Base-by-base conservation (phyloP, 2,888 invertebrate genomes). In the Synergus umbraculus region DNA sequence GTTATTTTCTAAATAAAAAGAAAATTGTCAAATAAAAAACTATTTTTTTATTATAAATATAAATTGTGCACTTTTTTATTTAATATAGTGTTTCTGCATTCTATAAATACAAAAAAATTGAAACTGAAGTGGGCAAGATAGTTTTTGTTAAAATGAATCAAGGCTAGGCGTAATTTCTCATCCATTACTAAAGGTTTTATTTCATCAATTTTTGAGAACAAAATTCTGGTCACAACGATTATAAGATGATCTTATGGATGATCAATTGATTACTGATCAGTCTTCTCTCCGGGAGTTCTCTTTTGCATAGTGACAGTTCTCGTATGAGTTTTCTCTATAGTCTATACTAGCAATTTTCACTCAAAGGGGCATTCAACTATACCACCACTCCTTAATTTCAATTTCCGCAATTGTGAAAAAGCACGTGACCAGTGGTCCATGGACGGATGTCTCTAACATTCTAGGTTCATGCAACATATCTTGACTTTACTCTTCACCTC, bases 361-460 rank as follows among this genome's bases (percentile, higher is more conserved):
- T 22, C 29, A 9, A 63, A 63, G 63, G 29, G 63, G 29, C 29
- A 63, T 63, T 63, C 18, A 63, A 63, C 29, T 63, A 54, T 29
- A 63, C 63, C 63, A 63, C 63, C 63, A 63, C 63, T 22, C 63
- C 13, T 29, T n/a, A 66, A 66, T 43, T 41, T 41, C 12, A 54
- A 54, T 73, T 73, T 73, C 73, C 73, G 54, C 29, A 10, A 10
- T n/a, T 18, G 18, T 66, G 43, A 66, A 66, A 66, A 66, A 66
- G 18, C 41, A 66, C 43, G 41, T 63, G 29, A 43, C n/a, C 43
- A 5, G 41, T 66, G 66, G 66, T 66, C 66, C 41, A 66, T 43
- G 43, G 43, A 66, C 9, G 37, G 8, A 66, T 43, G 43, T 73
- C 73, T 37, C 49, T 73, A 73, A 10, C 54, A 73, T 73, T 73